These are phyloP conservation scores for Harpalus rufipes DNA, from an alignment of 2,888 invertebrate species.

Conservation along the genomic window DNA sequence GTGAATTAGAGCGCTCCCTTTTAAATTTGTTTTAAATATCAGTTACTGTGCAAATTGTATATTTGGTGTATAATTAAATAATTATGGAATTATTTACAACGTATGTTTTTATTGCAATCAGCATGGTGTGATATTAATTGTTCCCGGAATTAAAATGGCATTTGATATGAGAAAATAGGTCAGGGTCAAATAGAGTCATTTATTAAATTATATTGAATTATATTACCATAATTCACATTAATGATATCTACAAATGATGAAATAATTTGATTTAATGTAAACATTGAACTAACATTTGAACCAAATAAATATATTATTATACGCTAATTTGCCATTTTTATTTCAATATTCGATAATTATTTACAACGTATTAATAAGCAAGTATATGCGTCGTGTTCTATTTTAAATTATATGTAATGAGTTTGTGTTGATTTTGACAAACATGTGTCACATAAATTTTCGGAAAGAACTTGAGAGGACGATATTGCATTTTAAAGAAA, in stretches of 20 bases:
- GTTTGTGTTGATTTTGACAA: no score
- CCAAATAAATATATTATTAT: slow-evolving; percentile 2
- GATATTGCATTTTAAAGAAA: no score
- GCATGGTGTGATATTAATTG: background rate
- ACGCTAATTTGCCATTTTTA: background rate
- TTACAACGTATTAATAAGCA: background rate
- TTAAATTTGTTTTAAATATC: slow-evolving; percentile 23
- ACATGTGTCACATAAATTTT: no score
- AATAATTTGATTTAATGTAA: slow-evolving; percentile 14
- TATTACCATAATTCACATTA: slow-evolving; percentile 11
- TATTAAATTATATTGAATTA: slow-evolving; percentile 13
- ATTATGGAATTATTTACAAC: slow-evolving; percentile 17
- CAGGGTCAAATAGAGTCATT: slow-evolving; percentile 10
- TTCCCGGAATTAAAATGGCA: slow-evolving; percentile 35
- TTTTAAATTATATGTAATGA: background rate
- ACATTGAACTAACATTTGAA: slow-evolving; percentile 10
- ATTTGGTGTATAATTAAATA: slow-evolving; percentile 16
- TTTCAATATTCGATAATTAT: background rate
- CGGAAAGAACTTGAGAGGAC: no score
- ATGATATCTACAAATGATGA: slow-evolving; percentile 20
- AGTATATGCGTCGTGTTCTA: background rate
- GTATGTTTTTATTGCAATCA: slow-evolving; percentile 11
- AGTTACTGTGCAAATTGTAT: slow-evolving; percentile 16
- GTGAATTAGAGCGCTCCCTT: slow-evolving; percentile 6
- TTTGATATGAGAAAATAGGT: slow-evolving; percentile 10